phyloP scores from a whole-genome alignment of 2,797 vertebrate genomes.

The Sebastes cheni region DNA sequence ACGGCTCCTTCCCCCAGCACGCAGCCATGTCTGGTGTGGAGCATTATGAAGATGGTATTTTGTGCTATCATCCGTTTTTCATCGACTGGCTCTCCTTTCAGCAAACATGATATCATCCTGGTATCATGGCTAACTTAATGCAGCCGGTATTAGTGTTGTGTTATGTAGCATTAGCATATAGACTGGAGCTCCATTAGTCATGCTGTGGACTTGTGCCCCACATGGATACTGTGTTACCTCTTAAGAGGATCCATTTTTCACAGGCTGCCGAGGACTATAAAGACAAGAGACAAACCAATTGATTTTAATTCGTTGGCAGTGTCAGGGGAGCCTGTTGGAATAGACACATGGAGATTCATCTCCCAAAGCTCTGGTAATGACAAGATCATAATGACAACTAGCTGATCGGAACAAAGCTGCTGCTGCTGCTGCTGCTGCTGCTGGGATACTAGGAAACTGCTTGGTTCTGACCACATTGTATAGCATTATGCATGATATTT shows the following conservation, averaged over 20 bases:
- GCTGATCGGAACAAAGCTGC: constrained; percentile 31
- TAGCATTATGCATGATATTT: neutral
- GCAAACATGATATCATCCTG: constrained; percentile 76
- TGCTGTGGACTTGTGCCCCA: constrained; percentile 61
- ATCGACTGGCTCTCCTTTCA: constrained; percentile 75
- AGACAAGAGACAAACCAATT: constrained; percentile 82
- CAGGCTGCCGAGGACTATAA: constrained; percentile 71
- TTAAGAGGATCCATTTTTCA: constrained; percentile 79
- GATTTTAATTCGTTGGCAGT: constrained; percentile 77
- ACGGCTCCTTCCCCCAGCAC: constrained; percentile 56
- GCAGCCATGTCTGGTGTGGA: constrained; percentile 62
- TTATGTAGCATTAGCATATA: constrained; percentile 78
- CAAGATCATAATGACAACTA: constrained; percentile 52
- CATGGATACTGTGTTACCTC: constrained; percentile 74
- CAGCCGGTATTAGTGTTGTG: constrained; percentile 69
- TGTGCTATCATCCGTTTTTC: constrained; percentile 75
- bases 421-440: constrained; percentile 9
- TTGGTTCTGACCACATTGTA: neutral
- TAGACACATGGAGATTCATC: constrained; percentile 71
- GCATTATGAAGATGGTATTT: constrained; percentile 72
- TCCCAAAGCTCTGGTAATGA: constrained; percentile 50
- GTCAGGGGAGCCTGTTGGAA: constrained; percentile 66
- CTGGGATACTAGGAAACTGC: neutral
- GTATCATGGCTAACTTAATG: constrained; percentile 73
- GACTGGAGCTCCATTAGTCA: constrained; percentile 73